Percentiles rank a stretch among this genome's conserved stretches.
These are phyloP conservation scores for Apodemia mormo DNA, from an alignment of 2,888 invertebrate genomes.

Conservation along the genomic window DNA sequence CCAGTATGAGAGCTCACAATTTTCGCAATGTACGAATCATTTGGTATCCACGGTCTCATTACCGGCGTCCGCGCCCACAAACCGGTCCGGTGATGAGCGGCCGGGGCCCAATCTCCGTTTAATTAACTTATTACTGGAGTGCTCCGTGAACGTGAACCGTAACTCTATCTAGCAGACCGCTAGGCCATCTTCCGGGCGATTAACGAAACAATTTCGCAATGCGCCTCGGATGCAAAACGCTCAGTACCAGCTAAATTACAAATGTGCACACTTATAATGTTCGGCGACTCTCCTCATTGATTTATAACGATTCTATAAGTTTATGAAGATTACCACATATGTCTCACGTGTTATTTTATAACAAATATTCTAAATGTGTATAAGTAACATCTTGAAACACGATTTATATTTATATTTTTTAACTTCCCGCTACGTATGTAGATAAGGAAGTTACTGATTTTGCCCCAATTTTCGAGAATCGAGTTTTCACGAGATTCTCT, in stretches of 20 bases:
- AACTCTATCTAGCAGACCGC: slow-evolving; percentile 20
- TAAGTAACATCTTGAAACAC: too few species aligned
- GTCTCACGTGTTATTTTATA: too few species aligned
- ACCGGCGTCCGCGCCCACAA: too few species aligned
- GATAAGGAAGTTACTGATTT: too few species aligned
- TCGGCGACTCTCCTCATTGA: background rate
- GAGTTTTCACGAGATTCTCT: too few species aligned
- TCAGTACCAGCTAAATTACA: background rate
- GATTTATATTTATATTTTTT: too few species aligned
- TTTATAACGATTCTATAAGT: too few species aligned
- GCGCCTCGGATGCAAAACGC: slow-evolving; percentile 9
- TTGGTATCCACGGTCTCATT: slow-evolving; percentile 2
- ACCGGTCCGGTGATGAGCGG: background rate
- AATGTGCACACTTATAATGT: background rate
- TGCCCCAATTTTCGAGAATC: too few species aligned
- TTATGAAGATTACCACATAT: too few species aligned
- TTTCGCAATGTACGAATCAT: background rate
- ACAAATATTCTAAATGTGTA: too few species aligned
- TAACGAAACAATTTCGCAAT: slow-evolving; percentile 11
- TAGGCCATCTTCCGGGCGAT: slow-evolving; percentile 23
- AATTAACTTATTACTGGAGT: slow-evolving; percentile 22
- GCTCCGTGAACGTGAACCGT: slow-evolving; percentile 37
- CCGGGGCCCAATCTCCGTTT: slow-evolving; percentile 13
- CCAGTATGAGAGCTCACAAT: slow-evolving; percentile 8
- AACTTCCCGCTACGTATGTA: too few species aligned